A percentile compares a stretch with the other conserved stretches of the same genome.
Conservation (phyloP, 2,113 vertebrate species). For the Nibea albiflora region DNA sequence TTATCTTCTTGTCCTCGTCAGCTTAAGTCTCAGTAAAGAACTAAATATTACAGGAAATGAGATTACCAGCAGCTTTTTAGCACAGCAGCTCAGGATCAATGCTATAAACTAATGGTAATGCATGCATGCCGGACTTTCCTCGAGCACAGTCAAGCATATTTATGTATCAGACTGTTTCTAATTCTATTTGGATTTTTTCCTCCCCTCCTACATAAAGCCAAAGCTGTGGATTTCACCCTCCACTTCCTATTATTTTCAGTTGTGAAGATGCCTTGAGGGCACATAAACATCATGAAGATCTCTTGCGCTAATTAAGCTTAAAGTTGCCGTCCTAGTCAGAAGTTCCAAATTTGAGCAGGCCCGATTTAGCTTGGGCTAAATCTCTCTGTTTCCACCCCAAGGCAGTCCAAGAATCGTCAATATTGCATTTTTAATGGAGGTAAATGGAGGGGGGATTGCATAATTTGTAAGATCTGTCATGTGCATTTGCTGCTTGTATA, state of each 20-base stretch:
- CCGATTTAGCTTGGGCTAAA: constrained; percentile 47
- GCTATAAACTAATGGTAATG: constrained; percentile 25
- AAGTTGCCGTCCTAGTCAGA: constrained; percentile 47
- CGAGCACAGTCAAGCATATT: constrained; percentile 8
- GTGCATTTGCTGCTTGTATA: constrained; percentile 40
- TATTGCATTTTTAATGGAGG: constrained; percentile 69
- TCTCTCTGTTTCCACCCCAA: constrained; percentile 52
- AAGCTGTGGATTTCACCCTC: not conserved
- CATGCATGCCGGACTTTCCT: constrained; percentile 10
- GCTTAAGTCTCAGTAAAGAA: not conserved
- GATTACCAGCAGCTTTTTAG: not conserved
- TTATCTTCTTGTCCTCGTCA: not conserved
- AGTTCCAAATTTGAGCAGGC: constrained; percentile 61
- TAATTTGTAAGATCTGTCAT: constrained; percentile 56
- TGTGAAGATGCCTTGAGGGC: constrained; percentile 40
- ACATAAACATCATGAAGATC: constrained; percentile 63
- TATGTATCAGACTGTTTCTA: constrained; percentile 10
- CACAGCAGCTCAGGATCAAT: not conserved
- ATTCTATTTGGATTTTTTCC: constrained; percentile 27
- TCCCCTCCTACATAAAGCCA: constrained; percentile 13
- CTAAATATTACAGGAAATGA: not conserved
- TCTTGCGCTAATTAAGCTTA: constrained; percentile 59
- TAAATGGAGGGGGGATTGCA: constrained; percentile 62
- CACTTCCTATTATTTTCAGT: constrained; percentile 50
- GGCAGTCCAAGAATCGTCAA: constrained; percentile 70